Base-by-base conservation (phyloP, 2,888 invertebrate species). In the Drosophila affinis region DNA sequence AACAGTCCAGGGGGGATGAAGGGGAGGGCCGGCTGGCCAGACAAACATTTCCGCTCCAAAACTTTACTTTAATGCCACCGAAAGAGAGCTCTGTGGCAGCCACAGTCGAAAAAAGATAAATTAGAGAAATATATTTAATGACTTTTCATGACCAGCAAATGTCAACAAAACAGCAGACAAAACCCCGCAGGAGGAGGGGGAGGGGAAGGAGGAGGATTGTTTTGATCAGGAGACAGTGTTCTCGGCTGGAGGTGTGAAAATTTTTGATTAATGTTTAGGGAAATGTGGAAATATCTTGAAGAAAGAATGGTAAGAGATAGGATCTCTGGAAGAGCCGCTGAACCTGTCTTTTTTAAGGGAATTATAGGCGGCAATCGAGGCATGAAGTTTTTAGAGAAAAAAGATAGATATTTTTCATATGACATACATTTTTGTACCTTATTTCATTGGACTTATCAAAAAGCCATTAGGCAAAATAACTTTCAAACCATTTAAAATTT, bases 91-190 rank as follows among this genome's bases (percentile, higher is more conserved):
- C 18, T 18, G 18, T 18, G 21, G 21, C 21, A 77, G 79, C 72
- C 81, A 81, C 69, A 65, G 70, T 61, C 65, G 54, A 69, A 71
- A n/a, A 75, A 79, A 87, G 75, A 80, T 86, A 87, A 82, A 87
- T 80, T 86, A 77, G 84, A 78, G 79, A 79, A 88, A 76, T 80
- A 81, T 74, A 80, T 78, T 81, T 83, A 87, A 83, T 88, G 85
- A 88, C 83, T 88, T 83, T 85, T 79, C 85, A 80, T 85, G 88
- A 83, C 86, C 84, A 84, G 84, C 84, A 85, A 85, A 79, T 85
- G 84, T 86, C 84, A 85, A 86, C 84, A 79, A 83, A 81, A 73
- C 69, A 72, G 74, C 81, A 78, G 52, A 65, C 46, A 54, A 59
- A 55, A 44, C 63, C 55, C 51, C 55, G 39, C 12, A 56, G 24